A percentile compares a stretch with the other conserved stretches of the same genome.
These are phyloP conservation scores for Coreoperca whiteheadi DNA, from an alignment of 2,113 vertebrate genomes.

Conservation along the genomic window DNA sequence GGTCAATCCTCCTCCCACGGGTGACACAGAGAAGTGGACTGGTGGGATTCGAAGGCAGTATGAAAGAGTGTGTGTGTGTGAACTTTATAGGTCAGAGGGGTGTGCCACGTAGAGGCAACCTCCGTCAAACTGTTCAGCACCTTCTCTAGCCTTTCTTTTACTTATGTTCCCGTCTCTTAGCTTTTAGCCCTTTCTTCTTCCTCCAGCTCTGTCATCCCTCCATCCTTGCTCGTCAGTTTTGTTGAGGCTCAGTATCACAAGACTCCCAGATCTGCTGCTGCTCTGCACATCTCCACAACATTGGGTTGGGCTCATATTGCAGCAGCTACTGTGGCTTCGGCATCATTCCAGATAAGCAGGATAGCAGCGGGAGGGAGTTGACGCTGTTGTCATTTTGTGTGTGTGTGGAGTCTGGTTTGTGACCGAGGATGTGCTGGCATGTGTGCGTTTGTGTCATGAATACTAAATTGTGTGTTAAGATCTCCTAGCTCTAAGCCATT, in stretches of 20 bases:
- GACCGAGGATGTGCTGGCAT: slow-evolving; percentile 46
- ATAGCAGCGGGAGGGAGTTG: slow-evolving; percentile 43
- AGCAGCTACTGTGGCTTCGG: slow-evolving; percentile 29
- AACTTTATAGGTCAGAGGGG: not conserved
- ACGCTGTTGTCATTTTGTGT: slow-evolving; percentile 26
- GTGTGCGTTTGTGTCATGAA: slow-evolving; percentile 55
- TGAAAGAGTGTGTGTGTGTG: slow-evolving; percentile 28
- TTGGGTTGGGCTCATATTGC: slow-evolving; percentile 30
- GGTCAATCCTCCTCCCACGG: slow-evolving; percentile 64
- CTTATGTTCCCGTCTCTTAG: slow-evolving; percentile 19
- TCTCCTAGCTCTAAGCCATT: slow-evolving; percentile 26
- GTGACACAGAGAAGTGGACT: slow-evolving; percentile 53
- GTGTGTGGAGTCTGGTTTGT: slow-evolving; percentile 42
- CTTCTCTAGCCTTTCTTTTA: slow-evolving; percentile 15
- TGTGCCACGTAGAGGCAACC: slow-evolving; percentile 15
- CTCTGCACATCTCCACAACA: slow-evolving; percentile 31
- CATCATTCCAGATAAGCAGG: slow-evolving; percentile 52
- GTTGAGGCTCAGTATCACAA: slow-evolving; percentile 40
- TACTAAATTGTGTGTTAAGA: slow-evolving; percentile 46
- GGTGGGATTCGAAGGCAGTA: slow-evolving; percentile 43
- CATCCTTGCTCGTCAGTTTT: not conserved
- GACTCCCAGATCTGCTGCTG: slow-evolving; percentile 34
- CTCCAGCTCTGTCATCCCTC: not conserved
- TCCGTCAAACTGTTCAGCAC: slow-evolving; percentile 47
- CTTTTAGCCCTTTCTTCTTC: not conserved